These are phyloP conservation scores for Nemapogon koenigi DNA, from an alignment of 2,888 invertebrate species.

Conservation along the genomic window DNA sequence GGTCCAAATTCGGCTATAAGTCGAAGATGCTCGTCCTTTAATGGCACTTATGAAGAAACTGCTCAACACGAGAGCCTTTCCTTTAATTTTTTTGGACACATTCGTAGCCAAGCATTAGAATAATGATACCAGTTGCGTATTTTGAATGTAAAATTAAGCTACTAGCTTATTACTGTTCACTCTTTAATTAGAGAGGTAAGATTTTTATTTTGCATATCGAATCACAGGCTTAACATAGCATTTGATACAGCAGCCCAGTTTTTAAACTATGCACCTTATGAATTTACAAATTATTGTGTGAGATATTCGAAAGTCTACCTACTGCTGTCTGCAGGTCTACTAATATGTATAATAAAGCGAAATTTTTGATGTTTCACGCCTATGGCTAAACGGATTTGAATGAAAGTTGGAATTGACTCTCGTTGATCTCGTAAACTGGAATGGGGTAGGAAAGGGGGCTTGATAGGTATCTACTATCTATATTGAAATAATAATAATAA, in stretches of 20 bases:
- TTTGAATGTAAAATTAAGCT: slow-evolving; percentile 17
- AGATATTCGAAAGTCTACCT: no score
- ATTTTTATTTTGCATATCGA: slow-evolving; percentile 23
- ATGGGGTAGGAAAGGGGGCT: no score
- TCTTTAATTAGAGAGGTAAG: slow-evolving; percentile 35
- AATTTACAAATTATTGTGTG: no score
- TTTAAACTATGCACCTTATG: no score
- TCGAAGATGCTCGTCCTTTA: slow-evolving; percentile 22
- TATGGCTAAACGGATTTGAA: no score
- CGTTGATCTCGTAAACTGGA: no score
- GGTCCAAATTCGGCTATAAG: slow-evolving; percentile 26
- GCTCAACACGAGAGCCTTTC: slow-evolving; percentile 10
- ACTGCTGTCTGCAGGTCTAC: no score
- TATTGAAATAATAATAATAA: not conserved
- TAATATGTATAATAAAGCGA: no score
- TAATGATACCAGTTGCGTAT: slow-evolving; percentile 36
- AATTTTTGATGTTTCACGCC: no score
- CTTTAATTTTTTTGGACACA: slow-evolving; percentile 11
- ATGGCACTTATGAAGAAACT: slow-evolving; percentile 21
- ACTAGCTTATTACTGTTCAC: slow-evolving; percentile 14
- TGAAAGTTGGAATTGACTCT: no score
- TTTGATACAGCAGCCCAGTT: not conserved
- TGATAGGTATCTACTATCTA: no score
- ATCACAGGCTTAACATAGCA: slow-evolving; percentile 9
- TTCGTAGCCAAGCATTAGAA: slow-evolving; percentile 32